Conservation (phyloP, 2,113 vertebrate genomes). For the Antigone vipio region DNA sequence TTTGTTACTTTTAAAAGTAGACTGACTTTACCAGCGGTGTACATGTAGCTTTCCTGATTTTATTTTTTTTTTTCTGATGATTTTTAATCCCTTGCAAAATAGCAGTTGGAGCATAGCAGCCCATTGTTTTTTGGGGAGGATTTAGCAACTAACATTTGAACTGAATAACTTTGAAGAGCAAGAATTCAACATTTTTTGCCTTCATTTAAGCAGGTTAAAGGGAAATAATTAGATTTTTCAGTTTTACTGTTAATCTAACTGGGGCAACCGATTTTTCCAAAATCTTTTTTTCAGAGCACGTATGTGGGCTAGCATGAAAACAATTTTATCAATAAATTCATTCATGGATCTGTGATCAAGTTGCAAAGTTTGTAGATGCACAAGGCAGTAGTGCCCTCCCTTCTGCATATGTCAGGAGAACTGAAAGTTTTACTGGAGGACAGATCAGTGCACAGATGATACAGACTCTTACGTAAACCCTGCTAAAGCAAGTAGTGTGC, state of each 20-base stretch:
- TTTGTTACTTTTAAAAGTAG: neutral
- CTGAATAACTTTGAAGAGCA: neutral
- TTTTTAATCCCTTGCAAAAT: slow-evolving; percentile 11
- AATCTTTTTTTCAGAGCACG: neutral
- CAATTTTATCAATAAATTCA: neutral
- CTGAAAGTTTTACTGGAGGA: neutral
- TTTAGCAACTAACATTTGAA: neutral
- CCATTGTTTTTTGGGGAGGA: neutral
- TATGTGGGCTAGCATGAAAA: neutral
- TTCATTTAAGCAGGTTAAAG: neutral
- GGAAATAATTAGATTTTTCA: neutral
- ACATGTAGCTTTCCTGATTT: neutral
- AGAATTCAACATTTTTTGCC: neutral
- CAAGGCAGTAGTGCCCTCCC: neutral
- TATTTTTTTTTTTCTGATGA: neutral
- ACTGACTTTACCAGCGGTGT: neutral
- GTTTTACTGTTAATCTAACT: neutral
- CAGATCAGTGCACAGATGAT: neutral
- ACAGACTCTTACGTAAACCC: neutral
- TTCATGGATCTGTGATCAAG: neutral
- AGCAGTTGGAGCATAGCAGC: neutral
- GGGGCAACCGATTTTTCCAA: neutral
- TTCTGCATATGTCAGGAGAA: neutral
- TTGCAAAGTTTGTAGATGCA: neutral
- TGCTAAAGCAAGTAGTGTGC: neutral